Conservation (phyloP, 2,888 invertebrate species). For the Brenthis ino region DNA sequence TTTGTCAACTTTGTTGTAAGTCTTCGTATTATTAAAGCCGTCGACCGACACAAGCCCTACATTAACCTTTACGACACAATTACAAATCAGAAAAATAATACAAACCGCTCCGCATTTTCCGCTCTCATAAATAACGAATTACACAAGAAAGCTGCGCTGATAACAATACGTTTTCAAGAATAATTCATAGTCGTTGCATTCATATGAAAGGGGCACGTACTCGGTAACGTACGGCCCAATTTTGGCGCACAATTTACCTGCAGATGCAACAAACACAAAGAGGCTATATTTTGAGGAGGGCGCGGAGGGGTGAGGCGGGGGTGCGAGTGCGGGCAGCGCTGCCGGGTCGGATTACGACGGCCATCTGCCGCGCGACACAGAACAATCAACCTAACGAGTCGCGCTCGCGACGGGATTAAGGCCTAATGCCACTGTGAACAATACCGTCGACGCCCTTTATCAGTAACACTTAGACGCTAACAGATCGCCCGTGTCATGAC, state of each 20-base stretch:
- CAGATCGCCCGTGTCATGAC: conserved; percentile 74
- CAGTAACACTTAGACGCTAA: conserved; percentile 66
- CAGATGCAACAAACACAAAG: conserved; percentile 81
- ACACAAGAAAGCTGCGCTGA: conserved; percentile 61
- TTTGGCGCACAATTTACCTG: conserved; percentile 79
- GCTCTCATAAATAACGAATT: conserved; percentile 46
- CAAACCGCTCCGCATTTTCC: conserved; percentile 36
- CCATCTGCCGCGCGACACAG: conserved; percentile 75
- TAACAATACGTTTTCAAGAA: conserved; percentile 76
- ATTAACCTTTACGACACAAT: conserved; percentile 27
- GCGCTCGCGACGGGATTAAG: conserved; percentile 76
- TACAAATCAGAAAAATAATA: conserved; percentile 36
- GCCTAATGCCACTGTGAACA: conserved; percentile 77
- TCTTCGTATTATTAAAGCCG: conserved; percentile 33
- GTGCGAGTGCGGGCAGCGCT: conserved; percentile 36
- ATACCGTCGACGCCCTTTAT: conserved; percentile 64
- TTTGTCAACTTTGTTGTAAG: conserved; percentile 32
- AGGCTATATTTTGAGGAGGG: conserved; percentile 67
- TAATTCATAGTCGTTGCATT: conserved; percentile 74
- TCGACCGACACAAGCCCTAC: conserved; percentile 23
- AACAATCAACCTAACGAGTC: conserved; percentile 80
- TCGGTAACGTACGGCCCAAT: conserved; percentile 72
- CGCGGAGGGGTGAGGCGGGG: conserved; percentile 42
- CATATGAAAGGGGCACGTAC: conserved; percentile 63
- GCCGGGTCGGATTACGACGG: conserved; percentile 75